A percentile compares a stretch with the other conserved stretches of the same genome.
Conservation (phyloP, 2,113 vertebrate species). For the Xenopus laevis region DNA sequence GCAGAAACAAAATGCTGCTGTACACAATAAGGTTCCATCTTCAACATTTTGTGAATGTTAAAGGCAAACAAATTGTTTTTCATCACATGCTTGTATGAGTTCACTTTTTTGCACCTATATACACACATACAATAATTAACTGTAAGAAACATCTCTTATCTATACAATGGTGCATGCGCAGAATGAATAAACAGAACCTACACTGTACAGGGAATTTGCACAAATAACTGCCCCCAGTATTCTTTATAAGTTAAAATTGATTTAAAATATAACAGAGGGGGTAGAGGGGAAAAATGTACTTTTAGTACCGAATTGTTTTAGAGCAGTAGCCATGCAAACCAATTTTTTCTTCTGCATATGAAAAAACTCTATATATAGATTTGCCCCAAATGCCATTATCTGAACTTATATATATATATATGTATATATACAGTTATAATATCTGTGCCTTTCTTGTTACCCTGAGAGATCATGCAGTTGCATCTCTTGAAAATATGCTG, state of each 20-base stretch:
- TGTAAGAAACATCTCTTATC: slow-evolving; percentile 22
- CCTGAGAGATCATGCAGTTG: slow-evolving; percentile 43
- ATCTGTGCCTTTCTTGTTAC: slow-evolving; percentile 29
- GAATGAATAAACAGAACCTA: slow-evolving; percentile 12
- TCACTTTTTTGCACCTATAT: slow-evolving; percentile 7
- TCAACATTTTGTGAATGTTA: no score
- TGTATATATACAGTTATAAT: slow-evolving; percentile 30
- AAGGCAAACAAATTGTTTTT: no score
- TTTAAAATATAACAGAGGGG: background rate
- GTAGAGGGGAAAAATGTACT: slow-evolving; percentile 31
- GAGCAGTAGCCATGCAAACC: slow-evolving; percentile 38
- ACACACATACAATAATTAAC: slow-evolving; percentile 27
- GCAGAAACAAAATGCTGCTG: no score
- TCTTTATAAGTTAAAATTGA: slow-evolving; percentile 32
- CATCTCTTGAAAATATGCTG: slow-evolving; percentile 22
- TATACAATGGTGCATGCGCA: slow-evolving; percentile 28
- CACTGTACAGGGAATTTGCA: slow-evolving; percentile 25
- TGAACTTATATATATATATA: slow-evolving; percentile 8
- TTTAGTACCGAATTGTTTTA: slow-evolving; percentile 29
- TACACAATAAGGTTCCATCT: no score
- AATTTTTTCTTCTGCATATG: background rate
- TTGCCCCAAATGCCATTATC: background rate
- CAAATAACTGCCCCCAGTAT: background rate
- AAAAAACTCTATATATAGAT: slow-evolving; percentile 23
- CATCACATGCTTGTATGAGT: slow-evolving; percentile 6